Evolutionary conservation across 2,113 vertebrate species (phyloP), one percentile per base, ranked within the genome.

Genomic region (Thymallus thymallus): DNA sequence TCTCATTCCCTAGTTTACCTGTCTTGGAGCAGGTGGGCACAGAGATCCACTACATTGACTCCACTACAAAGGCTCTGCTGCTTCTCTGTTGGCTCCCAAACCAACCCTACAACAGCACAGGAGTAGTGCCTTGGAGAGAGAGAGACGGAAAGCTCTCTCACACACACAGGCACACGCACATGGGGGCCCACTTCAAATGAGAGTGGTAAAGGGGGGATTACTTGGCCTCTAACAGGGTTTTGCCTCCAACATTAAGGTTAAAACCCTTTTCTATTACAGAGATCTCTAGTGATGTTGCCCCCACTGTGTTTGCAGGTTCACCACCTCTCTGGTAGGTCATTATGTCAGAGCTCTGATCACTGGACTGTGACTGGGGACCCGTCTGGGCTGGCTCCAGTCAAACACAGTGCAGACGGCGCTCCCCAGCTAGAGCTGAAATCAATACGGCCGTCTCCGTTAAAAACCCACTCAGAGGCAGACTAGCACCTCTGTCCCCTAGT

Each of bases 221-320:
- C 89, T 84, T 82, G 85, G 86, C 86, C 90, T 88, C 91, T 92
- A 93, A 91, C 89, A 90, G 91, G 92, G 90, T 90, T 93, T 92
- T 90, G 92, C 85, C 92, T 90, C 83, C 84, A 88, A 92, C 91
- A 92, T 91, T 93, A 92, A 93, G 92, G 92, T 93, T 94, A 94
- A 94, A 93, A 87, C 91, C 90, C 89, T 91, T 92, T 93, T 93
- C 92, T 92, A 91, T 93, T 94, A 92, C 90, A 67, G 81, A 80
- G 85, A 89, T 91, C 90, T 91, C 84, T 87, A 87, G 84, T 83
- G 90, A 88, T 90, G 91, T 88, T 88, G 85, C 85, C 85, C 86
- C 78, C 68, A 10, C 41, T 77, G 32, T 92, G 91, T 94, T 92
- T 92, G 91, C 90, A 91, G 92, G 93, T 93, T 94, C 92, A 92